A percentile compares a stretch with the other conserved stretches of the same genome.
Evolutionary conservation across 2,113 vertebrate genomes (phyloP).

Genomic region (Anguilla rostrata): DNA sequence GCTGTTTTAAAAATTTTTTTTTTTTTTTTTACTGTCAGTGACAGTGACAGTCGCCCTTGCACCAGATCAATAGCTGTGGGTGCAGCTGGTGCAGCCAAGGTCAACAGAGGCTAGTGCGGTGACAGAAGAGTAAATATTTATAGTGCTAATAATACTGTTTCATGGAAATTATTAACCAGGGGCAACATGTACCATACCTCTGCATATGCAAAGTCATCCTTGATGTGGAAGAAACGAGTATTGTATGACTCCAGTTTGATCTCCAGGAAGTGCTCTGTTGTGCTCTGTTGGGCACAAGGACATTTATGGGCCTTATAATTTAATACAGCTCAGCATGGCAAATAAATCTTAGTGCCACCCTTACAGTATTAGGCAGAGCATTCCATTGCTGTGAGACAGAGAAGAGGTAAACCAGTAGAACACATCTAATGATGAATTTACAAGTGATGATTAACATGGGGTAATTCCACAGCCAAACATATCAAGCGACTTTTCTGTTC

Average conservation of each 20-base stretch:
- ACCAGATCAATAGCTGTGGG: not conserved
- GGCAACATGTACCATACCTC: conserved; percentile 66
- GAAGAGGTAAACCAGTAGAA: not conserved
- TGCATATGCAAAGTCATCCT: conserved; percentile 83
- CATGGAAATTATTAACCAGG: not conserved
- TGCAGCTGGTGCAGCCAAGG: not conserved
- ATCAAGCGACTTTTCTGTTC: not conserved
- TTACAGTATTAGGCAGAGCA: not conserved
- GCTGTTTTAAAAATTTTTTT: too few species aligned
- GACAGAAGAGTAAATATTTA: not conserved
- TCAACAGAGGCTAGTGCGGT: not conserved
- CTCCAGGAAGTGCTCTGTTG: conserved; percentile 84
- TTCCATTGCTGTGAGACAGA: not conserved
- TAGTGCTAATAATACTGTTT: not conserved
- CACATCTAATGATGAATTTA: not conserved
- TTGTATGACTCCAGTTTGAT: conserved; percentile 85
- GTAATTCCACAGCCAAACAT: not conserved
- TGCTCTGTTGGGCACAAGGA: conserved; percentile 62
- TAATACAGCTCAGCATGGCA: not conserved
- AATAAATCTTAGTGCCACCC: not conserved
- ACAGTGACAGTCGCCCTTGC: not conserved
- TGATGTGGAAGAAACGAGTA: conserved; percentile 87
- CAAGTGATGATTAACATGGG: not conserved
- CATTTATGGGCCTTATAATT: not conserved
- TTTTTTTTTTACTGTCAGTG: not conserved